Base-by-base conservation (phyloP, 2,888 invertebrate genomes). In the Agrypnus murinus region DNA sequence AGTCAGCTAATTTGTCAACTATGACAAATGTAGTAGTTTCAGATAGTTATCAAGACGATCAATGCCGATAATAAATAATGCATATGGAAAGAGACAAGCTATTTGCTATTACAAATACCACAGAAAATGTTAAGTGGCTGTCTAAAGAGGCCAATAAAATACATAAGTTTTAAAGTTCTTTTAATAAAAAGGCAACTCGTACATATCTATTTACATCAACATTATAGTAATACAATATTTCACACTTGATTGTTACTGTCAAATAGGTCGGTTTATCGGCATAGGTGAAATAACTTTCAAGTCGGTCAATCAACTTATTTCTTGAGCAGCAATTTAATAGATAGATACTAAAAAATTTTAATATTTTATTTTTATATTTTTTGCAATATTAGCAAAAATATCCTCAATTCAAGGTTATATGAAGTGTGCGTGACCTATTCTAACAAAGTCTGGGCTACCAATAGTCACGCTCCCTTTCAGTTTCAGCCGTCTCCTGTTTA, bases 401-500 rank as follows among this genome's bases (percentile, higher is more conserved):
- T 14, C 31, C 32, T 1, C 57, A 65, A 65, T 73, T 74, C 71
- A 74, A 65, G 71, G 71, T 14, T 73, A 68, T 55, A 55, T 64
- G 58, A 58, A 38, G 46, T 38, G 58, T 71, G 64, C 72, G 68
- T 70, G 73, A 74, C 73, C 74, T 73, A 75, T 67, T 48, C 69
- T 71, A 73, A 73, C 65, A 64, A 46, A 34, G 36, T 45, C 45
- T 58, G 69, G 43, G n/a, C 67, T 59, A 66, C 68, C n/a, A n/a
- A n/a, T 55, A 46, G 67, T 63, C 72, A 72, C 69, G 65, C 58
- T 69, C 57, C 62, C 58, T 58, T 43, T 12, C 19, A 25, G 14
- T 58, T 43, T 12, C 19, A 25, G 14, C 19, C 25, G 55, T 55
- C 55, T 53, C 17, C 57, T 19, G n/a, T n/a, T 38, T 8, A 55